A percentile compares a stretch with the other conserved stretches of the same genome.
phyloP scores from a whole-genome alignment of 2,113 vertebrate species.

The Percina caprodes region DNA sequence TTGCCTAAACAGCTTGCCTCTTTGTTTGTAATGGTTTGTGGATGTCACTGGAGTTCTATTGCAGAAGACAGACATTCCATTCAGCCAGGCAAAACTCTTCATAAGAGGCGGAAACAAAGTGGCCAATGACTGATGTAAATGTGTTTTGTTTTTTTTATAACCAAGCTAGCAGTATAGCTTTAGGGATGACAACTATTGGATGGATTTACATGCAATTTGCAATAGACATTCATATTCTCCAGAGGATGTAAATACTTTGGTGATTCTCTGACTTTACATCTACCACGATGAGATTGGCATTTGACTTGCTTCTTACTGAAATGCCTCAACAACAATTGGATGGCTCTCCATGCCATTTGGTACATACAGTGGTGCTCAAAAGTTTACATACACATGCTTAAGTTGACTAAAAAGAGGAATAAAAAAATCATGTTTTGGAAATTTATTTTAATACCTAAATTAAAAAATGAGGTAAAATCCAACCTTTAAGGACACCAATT shows the following conservation, averaged over 20 bases:
- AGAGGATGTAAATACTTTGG: not conserved
- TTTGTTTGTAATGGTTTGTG: not conserved
- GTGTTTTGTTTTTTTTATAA: not conserved
- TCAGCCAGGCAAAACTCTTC: not conserved
- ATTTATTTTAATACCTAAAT: too few species aligned
- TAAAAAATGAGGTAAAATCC: too few species aligned
- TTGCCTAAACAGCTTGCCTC: not conserved
- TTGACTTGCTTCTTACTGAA: not conserved
- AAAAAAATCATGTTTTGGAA: too few species aligned
- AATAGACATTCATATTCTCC: not conserved
- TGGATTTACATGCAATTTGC: not conserved
- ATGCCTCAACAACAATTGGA: not conserved
- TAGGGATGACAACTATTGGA: not conserved
- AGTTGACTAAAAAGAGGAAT: too few species aligned
- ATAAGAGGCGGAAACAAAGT: not conserved
- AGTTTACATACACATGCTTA: too few species aligned
- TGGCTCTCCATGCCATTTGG: not conserved
- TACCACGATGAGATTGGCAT: not conserved
- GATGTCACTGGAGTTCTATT: slow-evolving; percentile 8
- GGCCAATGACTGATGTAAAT: not conserved
- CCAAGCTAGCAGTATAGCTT: not conserved
- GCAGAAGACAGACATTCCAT: not conserved
- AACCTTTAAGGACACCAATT: too few species aligned
- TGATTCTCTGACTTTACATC: not conserved
- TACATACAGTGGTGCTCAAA: too few species aligned